Evolutionary conservation across 53 echinoderm and acorn worm genomes (phyloP), one percentile per base, ranked within the genome.

Genomic region (Echinometra lucunter): DNA sequence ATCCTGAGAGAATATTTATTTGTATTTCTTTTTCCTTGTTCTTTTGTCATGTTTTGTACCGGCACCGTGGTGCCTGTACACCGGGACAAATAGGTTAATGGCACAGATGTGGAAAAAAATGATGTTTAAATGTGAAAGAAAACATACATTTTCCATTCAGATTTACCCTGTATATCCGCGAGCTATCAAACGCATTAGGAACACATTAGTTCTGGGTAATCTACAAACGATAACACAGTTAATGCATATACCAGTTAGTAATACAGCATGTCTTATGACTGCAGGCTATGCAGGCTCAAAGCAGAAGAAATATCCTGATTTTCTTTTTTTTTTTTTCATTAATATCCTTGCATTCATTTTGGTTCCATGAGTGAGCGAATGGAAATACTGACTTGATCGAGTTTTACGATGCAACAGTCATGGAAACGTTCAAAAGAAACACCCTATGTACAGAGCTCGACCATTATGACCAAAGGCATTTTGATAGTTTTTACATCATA

Each of bases 151-250:
- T 63, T 78, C 37, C 78, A 78, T 78, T 74, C 17, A 78, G 38
- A 78, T 78, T 78, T 78, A 78, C 38, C 38, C 35, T 40, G 8
- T 42, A 5, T 78, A 17, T 18, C 78, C 78, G 42, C 38, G 38
- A 42, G 78, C 78, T 21, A 78, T 40, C 38, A 19, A 38, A 78
- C 40, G 78, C 78, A 78, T 78, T 78, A 78, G 17, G 78, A 40
- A 38, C 40, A 38, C 38, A 78, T 18, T 78, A 40, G 78, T 78
- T 78, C 78, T 42, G 42, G 78, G 42, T 78, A 78, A 78, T 78
- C 78, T 78, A 42, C 78, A 35, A 78, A 78, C 6, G 42, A 78
- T 78, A 78, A 78, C 40, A 78, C 78, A 78, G 4, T 23, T 78
- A 42, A 78, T 78, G 78, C 78, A 21, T 78, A 34, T 72, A 72